phyloP scores from a whole-genome alignment of 2,113 vertebrate species.

The Pomatorhinus ruficollis region DNA sequence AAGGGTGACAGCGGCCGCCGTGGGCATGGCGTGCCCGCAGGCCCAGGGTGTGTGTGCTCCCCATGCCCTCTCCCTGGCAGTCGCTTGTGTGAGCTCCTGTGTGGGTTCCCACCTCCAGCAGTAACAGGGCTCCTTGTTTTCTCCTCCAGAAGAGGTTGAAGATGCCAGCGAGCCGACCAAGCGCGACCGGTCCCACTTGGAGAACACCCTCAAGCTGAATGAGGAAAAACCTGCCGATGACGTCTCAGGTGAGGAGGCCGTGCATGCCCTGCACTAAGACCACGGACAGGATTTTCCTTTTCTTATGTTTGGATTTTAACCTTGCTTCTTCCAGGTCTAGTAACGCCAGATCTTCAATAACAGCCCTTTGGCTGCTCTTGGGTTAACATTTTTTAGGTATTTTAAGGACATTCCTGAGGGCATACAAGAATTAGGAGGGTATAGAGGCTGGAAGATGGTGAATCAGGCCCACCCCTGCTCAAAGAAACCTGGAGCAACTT shows the following conservation, averaged over 20 bases:
- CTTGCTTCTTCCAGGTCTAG: neutral
- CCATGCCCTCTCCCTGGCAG: neutral
- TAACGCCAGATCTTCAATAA: neutral
- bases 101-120: neutral
- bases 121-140: neutral
- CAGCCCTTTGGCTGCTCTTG: neutral
- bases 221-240: conserved; percentile 88
- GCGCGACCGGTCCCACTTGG: conserved; percentile 93
- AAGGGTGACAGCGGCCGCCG: neutral
- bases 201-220: conserved; percentile 88
- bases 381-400: neutral
- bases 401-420: neutral
- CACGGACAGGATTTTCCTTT: neutral
- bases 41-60: neutral
- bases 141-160: conserved; percentile 81
- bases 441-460: neutral
- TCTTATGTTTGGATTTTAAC: neutral
- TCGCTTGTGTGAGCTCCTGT: neutral
- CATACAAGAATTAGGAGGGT: neutral
- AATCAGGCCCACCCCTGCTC: neutral
- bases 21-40: rapidly evolving
- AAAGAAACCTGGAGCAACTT: neutral
- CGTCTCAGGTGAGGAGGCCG: conserved; percentile 81
- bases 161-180: conserved; percentile 73
- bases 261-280: neutral